Base-by-base conservation (phyloP, 2,113 vertebrate genomes). In the Tragelaphus buxtoni region DNA sequence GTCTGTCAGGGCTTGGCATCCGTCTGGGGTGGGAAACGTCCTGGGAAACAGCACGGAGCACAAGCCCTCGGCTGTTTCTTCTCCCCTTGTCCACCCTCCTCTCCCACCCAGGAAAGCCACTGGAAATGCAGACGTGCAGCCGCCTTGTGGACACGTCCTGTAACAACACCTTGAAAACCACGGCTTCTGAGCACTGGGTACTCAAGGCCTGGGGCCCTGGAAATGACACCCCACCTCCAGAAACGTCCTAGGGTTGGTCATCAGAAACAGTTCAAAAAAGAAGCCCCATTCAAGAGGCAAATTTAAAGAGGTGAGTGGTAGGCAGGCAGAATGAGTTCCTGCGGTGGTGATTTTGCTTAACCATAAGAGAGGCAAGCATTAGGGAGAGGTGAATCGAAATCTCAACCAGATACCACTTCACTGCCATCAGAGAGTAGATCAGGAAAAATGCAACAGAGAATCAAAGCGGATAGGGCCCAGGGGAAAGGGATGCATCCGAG, bases 381-480 rank as follows among this genome's bases (percentile, higher is more conserved):
- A 69, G 63, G 63, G 63, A 35, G n/a, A 69, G n/a, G 9, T 2
- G 1, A 18, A 20, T 20, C 0, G 2, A 35, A 69, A 69, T 35
- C 63, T 69, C 63, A 35, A 20, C n/a, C 63, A 35, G n/a, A 20
- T 20, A 20, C 32, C 61, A n/a, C n/a, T 69, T 10, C 63, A 20
- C n/a, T 20, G 63, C 63, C 63, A 35, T 10, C 63, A 65, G 32
- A 65, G 17, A 69, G 63, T n/a, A 69, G 63, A 69, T 10, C 63
- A 69, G 63, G n/a, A 35, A 35, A 65, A 65, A n/a, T 18, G 61
- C 61, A 76, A 47, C 26, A 47, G 26, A 47, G 26, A 28, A 17
- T 30, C 26, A 35, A 35, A 35, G 17, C 0, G 0, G 42, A 47
- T 4, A 9, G 74, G 26, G 13, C 26, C 4, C 2, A 1, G 42